These are phyloP conservation scores for Drosophila histrio DNA, from an alignment of 2,888 invertebrate species.

Conservation along the genomic window DNA sequence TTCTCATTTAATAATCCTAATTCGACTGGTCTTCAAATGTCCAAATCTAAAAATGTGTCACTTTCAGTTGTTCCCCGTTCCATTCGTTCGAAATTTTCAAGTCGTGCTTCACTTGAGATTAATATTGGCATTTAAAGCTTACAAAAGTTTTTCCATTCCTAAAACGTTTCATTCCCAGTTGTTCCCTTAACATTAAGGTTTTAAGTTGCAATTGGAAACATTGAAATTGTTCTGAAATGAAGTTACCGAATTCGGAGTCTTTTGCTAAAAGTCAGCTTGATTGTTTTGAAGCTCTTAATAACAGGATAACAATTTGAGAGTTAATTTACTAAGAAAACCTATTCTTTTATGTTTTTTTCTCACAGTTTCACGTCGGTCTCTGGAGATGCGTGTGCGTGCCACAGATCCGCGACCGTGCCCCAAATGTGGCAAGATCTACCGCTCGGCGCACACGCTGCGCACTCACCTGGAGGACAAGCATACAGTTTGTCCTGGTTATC, in stretches of 20 bases:
- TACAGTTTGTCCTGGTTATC: slow-evolving; percentile 95
- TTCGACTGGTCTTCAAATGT: too few species aligned
- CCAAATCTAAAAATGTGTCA: too few species aligned
- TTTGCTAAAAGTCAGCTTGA: neutral
- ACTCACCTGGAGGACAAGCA: slow-evolving; percentile 97
- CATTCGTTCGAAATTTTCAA: too few species aligned
- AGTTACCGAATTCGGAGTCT: neutral
- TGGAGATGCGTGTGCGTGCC: slow-evolving; percentile 94
- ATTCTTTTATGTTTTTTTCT: neutral
- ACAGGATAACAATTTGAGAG: neutral
- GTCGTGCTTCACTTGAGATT: too few species aligned
- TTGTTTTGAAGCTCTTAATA: slow-evolving; percentile 11
- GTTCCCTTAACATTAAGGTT: too few species aligned
- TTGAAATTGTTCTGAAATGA: neutral
- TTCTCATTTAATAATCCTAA: too few species aligned
- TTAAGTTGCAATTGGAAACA: neutral
- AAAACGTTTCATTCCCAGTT: neutral
- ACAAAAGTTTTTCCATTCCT: neutral
- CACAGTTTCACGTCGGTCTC: slow-evolving; percentile 89
- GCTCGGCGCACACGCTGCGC: slow-evolving; percentile 94
- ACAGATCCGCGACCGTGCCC: slow-evolving; percentile 96
- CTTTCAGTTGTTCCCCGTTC: too few species aligned
- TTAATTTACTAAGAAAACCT: neutral
- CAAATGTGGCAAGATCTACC: slow-evolving; percentile 96
- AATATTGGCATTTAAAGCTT: neutral